phyloP scores from a whole-genome alignment of 1,140 invertebrate genomes.

The Drosophila sulfurigaster region DNA sequence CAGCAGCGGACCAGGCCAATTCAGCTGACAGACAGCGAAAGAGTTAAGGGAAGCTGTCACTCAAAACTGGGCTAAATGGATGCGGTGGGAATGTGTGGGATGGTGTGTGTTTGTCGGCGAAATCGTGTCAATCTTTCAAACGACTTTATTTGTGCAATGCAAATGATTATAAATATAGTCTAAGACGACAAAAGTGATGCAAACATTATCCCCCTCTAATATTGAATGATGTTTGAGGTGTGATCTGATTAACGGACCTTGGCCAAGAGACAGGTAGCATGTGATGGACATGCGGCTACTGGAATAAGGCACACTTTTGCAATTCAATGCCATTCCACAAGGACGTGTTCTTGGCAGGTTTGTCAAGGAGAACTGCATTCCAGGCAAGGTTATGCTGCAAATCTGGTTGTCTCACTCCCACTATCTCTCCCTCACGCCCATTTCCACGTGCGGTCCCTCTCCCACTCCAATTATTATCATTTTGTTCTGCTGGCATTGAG shows the following conservation, averaged over 20 bases:
- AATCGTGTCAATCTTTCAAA: slow-evolving; percentile 43
- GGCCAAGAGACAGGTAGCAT: background rate
- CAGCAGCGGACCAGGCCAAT: slow-evolving; percentile 47
- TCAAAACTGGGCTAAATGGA: slow-evolving; percentile 32
- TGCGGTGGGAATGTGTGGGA: background rate
- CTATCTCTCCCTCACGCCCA: background rate
- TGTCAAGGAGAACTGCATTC: background rate
- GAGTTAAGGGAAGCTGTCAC: slow-evolving; percentile 57
- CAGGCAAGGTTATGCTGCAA: slow-evolving; percentile 27
- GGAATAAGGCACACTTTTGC: background rate
- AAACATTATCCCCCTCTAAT: slow-evolving; percentile 20
- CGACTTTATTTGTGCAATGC: slow-evolving; percentile 9
- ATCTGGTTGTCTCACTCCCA: background rate
- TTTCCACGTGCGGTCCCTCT: background rate
- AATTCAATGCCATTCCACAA: slow-evolving; percentile 16
- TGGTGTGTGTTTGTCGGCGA: background rate
- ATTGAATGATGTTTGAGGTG: slow-evolving; percentile 1
- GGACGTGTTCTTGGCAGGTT: slow-evolving; percentile 8
- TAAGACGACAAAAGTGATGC: background rate
- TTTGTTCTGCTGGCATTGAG: slow-evolving; percentile 15
- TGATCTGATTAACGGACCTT: slow-evolving; percentile 20
- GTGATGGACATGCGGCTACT: slow-evolving; percentile 10
- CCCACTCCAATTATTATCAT: no score
- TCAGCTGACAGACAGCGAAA: slow-evolving; percentile 42
- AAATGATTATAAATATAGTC: slow-evolving; percentile 20